Base-by-base conservation (phyloP, 2,113 vertebrate species). In the Rhinichthys klamathensis region DNA sequence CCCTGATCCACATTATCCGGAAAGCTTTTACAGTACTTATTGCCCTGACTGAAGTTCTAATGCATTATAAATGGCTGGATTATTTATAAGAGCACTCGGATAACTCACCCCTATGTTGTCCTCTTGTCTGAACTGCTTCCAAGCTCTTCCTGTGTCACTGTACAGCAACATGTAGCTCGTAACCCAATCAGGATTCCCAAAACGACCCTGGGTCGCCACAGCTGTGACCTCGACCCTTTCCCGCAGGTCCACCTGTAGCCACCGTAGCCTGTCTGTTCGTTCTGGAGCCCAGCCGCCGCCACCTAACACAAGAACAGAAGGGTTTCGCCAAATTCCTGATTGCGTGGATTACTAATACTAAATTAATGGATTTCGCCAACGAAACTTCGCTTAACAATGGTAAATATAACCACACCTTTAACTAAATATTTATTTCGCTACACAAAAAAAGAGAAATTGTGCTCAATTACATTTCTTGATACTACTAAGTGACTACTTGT, bases 181-280 rank as follows among this genome's bases (percentile, higher is more conserved):
- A 74, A 96, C 95, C 96, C 96, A 97, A 89, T 97, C 96, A 41
- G 96, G 95, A 91, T 95, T 96, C 2, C 95, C 94, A 0, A 94
- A 93, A 84, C 94, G 86, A 81, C 96, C 96, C 89, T 97, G 96
- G 0, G 96, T 97, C 76, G 96, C 96, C 1, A 96, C 91, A 0
- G 94, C 95, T 0, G 95, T 95, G 8, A 97, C 83, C 90, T 97
- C 95, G 72, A 96, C 92, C 90, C 96, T 92, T 78, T 94, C 95
- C 3, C 94, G 94, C 77, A 97, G 91, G 80, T 97, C 96, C 27
- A 96, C 88, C 93, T 97, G 96, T 8, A 97, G 93, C 96, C 96
- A 97, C 87, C 94, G 95, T 13, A 94, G 92, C 44, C 87, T 65
- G 0, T 91, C 93, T 46, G 95, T 94, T 54, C 92, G 90, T 89